Evolutionary conservation across 2,888 invertebrate genomes (phyloP), one percentile per base, ranked within the genome.

Genomic region (Melieria picta): DNA sequence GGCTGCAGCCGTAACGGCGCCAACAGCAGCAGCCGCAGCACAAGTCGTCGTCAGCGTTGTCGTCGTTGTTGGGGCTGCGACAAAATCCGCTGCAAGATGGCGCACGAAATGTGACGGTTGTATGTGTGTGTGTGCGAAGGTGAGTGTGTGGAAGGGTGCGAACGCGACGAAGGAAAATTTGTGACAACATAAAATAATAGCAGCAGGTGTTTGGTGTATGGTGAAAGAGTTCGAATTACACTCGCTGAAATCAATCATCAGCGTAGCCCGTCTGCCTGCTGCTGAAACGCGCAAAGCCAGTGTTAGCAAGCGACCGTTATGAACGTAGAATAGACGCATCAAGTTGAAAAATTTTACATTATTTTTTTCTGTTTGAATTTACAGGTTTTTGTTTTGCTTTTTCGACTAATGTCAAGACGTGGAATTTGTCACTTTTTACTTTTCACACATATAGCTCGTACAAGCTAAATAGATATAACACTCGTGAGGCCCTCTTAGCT

Each of bases 151-250:
- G 4, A 52, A 47, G 9, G 52, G n/a, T 43, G 7, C 11, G 55
- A 10, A 65, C 9, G 13, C 45, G 43, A 66, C 62, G 56, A 62
- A 65, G 56, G 71, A 71, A 64, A 71, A 66, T 79, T 78, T 81
- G 78, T 82, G 81, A 80, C 82, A 83, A 80, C 78, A 82, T 80
- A 80, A 82, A 83, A 83, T 83, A 84, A 83, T 82, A 81, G 79
- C 82, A 74, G 45, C 63, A 58, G 67, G 50, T 65, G 66, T 67
- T 64, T 63, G 68, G 66, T 70, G 72, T 69, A 73, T 77, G 77
- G 77, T 77, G 79, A 79, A 80, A 80, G 77, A 78, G 80, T 79
- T 82, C 77, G 63, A 62, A 69, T 69, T 69, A 62, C 69, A 63
- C n/a, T 62, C 62, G 69, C 56, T 10, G 42, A 57, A 69, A 69